phyloP scores from a whole-genome alignment of 2,797 vertebrate species.

The Botia almorhae region DNA sequence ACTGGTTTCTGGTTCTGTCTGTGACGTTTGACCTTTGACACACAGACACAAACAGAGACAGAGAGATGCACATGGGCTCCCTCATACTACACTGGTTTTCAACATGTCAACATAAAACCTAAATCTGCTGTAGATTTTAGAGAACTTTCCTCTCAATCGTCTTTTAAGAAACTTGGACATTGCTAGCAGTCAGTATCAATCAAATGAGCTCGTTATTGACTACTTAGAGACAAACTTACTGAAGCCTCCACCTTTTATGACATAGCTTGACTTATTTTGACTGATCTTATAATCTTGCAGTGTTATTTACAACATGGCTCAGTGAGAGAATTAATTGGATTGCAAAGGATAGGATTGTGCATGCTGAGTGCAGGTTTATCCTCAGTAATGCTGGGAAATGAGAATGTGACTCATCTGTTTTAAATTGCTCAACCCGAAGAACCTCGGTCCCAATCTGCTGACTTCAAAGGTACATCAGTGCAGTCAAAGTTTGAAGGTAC shows the following conservation, averaged over 20 bases:
- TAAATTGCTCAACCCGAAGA: conserved; percentile 53
- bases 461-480: conserved; percentile 57
- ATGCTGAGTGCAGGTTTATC: conserved; percentile 50
- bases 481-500: conserved; percentile 42
- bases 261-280: conserved; percentile 41
- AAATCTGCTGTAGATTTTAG: background rate
- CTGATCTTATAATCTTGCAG: conserved; percentile 60
- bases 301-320: conserved; percentile 56
- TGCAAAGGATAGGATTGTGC: conserved; percentile 52
- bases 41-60: background rate
- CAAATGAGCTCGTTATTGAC: conserved; percentile 43
- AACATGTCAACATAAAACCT: conserved; percentile 10
- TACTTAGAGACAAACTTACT: conserved; percentile 27
- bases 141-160: conserved; percentile 23
- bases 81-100: conserved; percentile 6
- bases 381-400: conserved; percentile 48
- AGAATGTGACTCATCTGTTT: conserved; percentile 59
- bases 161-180: conserved; percentile 34
- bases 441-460: conserved; percentile 46
- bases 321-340: conserved; percentile 60
- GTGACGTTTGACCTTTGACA: conserved; percentile 46
- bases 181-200: conserved; percentile 3
- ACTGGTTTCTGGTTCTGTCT: conserved; percentile 49
- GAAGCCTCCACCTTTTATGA: conserved; percentile 30
- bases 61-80: too few species aligned